Base-by-base conservation (phyloP, 1,140 invertebrate species). In the Adelges cooleyi region DNA sequence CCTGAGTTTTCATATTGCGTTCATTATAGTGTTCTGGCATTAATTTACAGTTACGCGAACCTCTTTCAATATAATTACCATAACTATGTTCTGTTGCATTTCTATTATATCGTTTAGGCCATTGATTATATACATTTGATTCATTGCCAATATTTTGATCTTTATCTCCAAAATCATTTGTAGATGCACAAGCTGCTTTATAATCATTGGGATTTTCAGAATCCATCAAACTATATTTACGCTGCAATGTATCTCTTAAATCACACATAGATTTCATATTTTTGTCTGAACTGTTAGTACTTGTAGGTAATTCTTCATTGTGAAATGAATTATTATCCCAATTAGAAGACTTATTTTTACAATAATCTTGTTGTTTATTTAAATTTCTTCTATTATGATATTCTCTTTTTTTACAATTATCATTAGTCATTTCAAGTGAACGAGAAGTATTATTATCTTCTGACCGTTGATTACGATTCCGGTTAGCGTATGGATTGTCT, bases 121-220 rank as follows among this genome's bases (percentile, higher is more conserved):
- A 48, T 8, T 20, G 23, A 11, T 46, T 46, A 20, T 62, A 44
- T 20, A 25, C 27, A 20, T 62, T 15, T 22, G 42, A 29, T 59
- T 59, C n/a, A 48, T 46, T 18, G 18, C 20, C 9, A 8, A 27
- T 25, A 46, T 25, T 25, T 48, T 1, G 2, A 62, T 62, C 13
- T 22, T 62, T 33, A 62, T 62, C 54, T 33, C 54, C 46, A n/a
- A 62, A 25, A 62, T 62, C 54, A 46, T 44, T 25, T 29, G 17
- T 0, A 25, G 54, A 59, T 5, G 54, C 20, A 46, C 54, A 46
- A 20, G 6, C 17, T 20, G 17, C 40, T 29, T 27, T 56, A 25
- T 20, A 9, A 42, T 56, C 38, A 56, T 20, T 44, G 15, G 23
- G 22, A 18, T 18, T 23, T 5, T 62, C 27, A 20, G 38, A 44